Evolutionary conservation across 2,888 invertebrate genomes (phyloP).

Genomic region (Fragum whitleyi): DNA sequence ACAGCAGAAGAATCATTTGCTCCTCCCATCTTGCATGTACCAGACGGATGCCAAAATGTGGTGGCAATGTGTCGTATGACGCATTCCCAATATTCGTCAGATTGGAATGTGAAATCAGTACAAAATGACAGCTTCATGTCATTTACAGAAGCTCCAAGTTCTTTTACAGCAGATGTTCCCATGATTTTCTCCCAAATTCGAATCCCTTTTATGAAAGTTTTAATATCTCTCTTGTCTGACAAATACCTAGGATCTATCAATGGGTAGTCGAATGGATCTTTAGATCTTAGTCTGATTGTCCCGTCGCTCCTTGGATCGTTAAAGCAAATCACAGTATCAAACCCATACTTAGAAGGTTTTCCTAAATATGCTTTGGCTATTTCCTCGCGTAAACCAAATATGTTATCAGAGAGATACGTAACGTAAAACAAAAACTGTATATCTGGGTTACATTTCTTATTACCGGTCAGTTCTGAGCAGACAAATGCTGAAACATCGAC

Average conservation of each 20-base stretch:
- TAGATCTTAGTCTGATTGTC: conserved; percentile 90
- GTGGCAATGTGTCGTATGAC: conserved; percentile 41
- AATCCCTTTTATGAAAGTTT: conserved; percentile 79
- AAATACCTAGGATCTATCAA: no score
- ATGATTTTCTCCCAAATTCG: conserved; percentile 53
- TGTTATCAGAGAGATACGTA: conserved; percentile 26
- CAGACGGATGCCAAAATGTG: conserved; percentile 88
- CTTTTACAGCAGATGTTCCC: conserved; percentile 50
- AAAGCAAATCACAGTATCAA: conserved; percentile 44
- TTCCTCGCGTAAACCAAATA: conserved; percentile 34
- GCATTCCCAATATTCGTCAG: conserved; percentile 67
- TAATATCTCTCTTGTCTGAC: conserved; percentile 82
- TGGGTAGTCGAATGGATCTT: conserved; percentile 87
- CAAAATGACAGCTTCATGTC: conserved; percentile 53
- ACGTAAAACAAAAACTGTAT: conserved; percentile 49
- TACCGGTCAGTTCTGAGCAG: conserved; percentile 27
- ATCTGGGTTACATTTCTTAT: conserved; percentile 49
- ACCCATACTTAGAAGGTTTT: conserved; percentile 36
- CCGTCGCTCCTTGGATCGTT: conserved; percentile 90
- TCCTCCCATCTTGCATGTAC: conserved; percentile 90
- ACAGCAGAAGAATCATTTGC: conserved; percentile 86
- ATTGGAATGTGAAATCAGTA: conserved; percentile 40
- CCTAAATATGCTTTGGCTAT: conserved; percentile 43
- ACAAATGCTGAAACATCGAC: conserved; percentile 51
- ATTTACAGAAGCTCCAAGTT: conserved; percentile 49